Percentiles rank a stretch among this genome's conserved stretches.
Evolutionary conservation across 2,113 vertebrate species (phyloP).

Genomic region (Gavia stellata): DNA sequence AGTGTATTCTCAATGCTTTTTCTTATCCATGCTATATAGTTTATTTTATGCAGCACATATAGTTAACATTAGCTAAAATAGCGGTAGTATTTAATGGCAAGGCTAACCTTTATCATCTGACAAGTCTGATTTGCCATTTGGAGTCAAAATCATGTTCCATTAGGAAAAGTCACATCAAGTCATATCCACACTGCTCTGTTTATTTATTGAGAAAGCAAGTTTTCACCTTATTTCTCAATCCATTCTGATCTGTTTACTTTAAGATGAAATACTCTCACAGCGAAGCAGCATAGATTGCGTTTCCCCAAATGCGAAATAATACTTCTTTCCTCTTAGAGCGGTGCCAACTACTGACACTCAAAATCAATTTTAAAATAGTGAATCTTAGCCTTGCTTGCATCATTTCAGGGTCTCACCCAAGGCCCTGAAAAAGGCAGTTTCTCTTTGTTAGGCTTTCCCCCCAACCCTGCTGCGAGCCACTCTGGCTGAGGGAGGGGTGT

Average conservation of each 20-base stretch:
- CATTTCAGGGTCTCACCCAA: neutral
- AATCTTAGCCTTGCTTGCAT: neutral
- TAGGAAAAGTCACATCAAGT: constrained; percentile 23
- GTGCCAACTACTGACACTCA: neutral
- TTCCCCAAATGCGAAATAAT: neutral
- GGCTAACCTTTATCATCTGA: constrained; percentile 34
- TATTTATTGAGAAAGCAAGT: constrained; percentile 54
- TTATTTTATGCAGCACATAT: neutral
- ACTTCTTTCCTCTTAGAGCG: neutral
- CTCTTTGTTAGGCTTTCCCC: neutral
- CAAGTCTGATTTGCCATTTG: constrained; percentile 10
- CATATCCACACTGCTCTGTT: neutral
- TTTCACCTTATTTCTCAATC: constrained; percentile 61
- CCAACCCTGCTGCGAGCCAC: neutral
- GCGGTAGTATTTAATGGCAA: neutral
- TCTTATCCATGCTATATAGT: neutral
- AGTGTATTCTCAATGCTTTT: neutral
- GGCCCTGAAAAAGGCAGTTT: neutral
- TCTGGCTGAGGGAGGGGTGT: accelerated
- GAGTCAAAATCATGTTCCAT: constrained; percentile 47
- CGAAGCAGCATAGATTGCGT: neutral
- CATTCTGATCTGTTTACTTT: constrained; percentile 34
- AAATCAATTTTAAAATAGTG: neutral
- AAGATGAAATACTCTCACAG: constrained; percentile 22
- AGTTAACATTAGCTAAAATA: neutral